Base-by-base conservation (phyloP, 1,140 invertebrate species). In the Heliconius nattereri region DNA sequence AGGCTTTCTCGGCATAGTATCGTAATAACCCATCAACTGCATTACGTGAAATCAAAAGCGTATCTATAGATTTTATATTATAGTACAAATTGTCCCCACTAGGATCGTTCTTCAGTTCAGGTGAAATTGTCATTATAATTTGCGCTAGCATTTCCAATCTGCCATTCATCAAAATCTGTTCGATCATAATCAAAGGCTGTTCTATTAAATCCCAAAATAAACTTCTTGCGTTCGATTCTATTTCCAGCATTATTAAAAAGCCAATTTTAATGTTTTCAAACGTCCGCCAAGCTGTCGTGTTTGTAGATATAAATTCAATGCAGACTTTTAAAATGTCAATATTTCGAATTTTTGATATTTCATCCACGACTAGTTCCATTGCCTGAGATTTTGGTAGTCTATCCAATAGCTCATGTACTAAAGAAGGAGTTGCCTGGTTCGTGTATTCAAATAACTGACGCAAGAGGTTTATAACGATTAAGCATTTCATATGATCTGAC, bases 151-250 rank as follows among this genome's bases (percentile, higher is more conserved):
- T 94, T 85, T 97, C 96, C 66, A 97, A 94, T 87, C 96, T 96
- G 1, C 95, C 96, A 84, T 97, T 97, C 97, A 97, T 97, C 2
- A 97, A 85, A 71, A 97, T 92, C 84, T 97, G 96, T 83, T 97
- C 97, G 7, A 97, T 92, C 85, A 97, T 96, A 0, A 97, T 86
- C 23, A 97, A 84, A 0, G 97, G 97, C 81, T 96, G 95, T 29
- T 95, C 95, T 35, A 97, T 95, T 7, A 97, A 85, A 80, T 96
- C 94, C 93, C 96, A 96, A 72, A 96, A 96, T 11, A 95, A 87
- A 20, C 92, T 81, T 78, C 95, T 95, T 79, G 97, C 95, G 26
- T 90, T 91, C 0, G 76, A 20, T 19, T 95, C 94, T 60, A 97
- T 94, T 79, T 95, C 92, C 54, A 95, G 90, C 89, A 97, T 89